Evolutionary conservation across 2,113 vertebrate genomes (phyloP), one percentile per base, ranked within the genome.

Genomic region (Chamaetylas fuelleborni): DNA sequence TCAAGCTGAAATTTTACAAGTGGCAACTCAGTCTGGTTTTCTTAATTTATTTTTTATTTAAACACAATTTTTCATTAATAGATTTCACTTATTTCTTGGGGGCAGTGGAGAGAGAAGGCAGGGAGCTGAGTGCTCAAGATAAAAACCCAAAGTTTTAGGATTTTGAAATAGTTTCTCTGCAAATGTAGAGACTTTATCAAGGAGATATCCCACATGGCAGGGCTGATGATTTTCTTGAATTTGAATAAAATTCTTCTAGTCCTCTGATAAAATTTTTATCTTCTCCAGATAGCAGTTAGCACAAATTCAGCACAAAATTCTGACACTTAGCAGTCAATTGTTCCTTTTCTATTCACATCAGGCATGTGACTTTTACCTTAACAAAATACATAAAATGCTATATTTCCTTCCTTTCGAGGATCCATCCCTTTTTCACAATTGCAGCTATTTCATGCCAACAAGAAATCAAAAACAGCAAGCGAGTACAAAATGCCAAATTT

Each of bases 41-140:
- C 38, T 42, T 60, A 6, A 14, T 54, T 53, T 19, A 13, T 19
- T 29, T 56, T 36, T 61, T 56, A 26, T 38, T 69, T 79, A 66
- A 78, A 48, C 2, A 11, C 7, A 14, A 53, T 4, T 36, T 65
- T 77, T 78, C 19, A 29, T 56, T 8, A 57, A 33, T 8, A 51
- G 16, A 26, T 51, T 81, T 65, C 22, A 69, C 2, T 5, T 72
- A 8, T 58, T 56, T 42, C 31, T 69, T 48, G 6, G 31, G 38
- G 2, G 3, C 0, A 0, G 3, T 43, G 9, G 12, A 67, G 8
- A 6, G 1, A 83, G 5, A 67, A 71, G 42, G 18, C 26, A 8
- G 19, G 11, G 17, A 74, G 3, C 5, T 42, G 8, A 26, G 2
- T 36, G 26, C 12, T 2, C 6, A 76, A 58, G 20, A 40, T 20